Conservation (phyloP, 1,140 invertebrate species). For the Zaprionus kolodkinae region DNA sequence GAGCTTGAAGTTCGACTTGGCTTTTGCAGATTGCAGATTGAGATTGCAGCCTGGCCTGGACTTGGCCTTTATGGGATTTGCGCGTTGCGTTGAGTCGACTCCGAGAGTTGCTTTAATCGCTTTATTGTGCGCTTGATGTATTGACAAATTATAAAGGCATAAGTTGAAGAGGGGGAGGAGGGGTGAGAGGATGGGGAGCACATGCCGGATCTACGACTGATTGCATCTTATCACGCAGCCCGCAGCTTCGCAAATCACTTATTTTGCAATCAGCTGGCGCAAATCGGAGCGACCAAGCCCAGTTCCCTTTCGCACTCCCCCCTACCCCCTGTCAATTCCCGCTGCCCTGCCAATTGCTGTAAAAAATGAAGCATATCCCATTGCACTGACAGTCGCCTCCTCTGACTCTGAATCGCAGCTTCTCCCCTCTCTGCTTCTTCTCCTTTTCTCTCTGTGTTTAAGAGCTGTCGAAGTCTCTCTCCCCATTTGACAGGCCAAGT, state of each 20-base stretch:
- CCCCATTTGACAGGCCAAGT: constrained; percentile 62
- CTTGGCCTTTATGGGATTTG: constrained; percentile 30
- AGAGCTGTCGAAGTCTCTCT: constrained; percentile 58
- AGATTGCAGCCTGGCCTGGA: not conserved
- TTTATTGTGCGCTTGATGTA: constrained; percentile 78
- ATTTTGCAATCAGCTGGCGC: constrained; percentile 69
- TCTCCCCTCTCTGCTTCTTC: not conserved
- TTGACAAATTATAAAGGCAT: constrained; percentile 80
- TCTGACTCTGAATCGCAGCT: constrained; percentile 14
- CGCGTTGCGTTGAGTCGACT: no score
- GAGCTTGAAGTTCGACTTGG: not conserved
- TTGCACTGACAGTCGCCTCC: constrained; percentile 13
- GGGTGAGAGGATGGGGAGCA: not conserved
- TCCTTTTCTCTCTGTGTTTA: constrained; percentile 15
- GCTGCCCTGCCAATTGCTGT: constrained; percentile 15
- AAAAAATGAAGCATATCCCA: constrained; percentile 31
- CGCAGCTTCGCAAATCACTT: constrained; percentile 64
- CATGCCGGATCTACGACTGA: constrained; percentile 29
- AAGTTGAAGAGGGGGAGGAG: constrained; percentile 10
- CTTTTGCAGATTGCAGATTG: constrained; percentile 1
- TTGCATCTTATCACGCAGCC: constrained; percentile 58
- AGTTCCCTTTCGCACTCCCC: not conserved
- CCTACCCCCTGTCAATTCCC: not conserved
- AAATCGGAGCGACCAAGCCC: constrained; percentile 32
- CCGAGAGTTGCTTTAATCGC: constrained; percentile 58